Evolutionary conservation across 2,888 invertebrate species (phyloP).

Genomic region (Elmis aenea): DNA sequence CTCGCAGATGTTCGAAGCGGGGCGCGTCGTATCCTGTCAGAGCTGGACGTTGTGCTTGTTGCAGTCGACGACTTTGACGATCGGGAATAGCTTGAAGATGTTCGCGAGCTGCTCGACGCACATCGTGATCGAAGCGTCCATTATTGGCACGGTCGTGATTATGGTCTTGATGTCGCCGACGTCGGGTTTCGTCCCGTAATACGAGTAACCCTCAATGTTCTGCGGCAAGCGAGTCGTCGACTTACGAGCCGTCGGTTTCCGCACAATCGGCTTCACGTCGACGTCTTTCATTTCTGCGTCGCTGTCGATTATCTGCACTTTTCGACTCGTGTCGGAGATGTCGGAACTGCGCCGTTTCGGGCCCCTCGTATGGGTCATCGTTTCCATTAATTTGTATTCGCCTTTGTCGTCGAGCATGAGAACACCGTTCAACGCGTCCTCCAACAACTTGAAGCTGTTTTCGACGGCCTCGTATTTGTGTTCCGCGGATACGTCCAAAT

Average conservation of each 20-base stretch:
- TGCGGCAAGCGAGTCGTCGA: constrained; percentile 42
- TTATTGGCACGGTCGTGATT: constrained; percentile 52
- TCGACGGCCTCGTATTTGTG: constrained; percentile 28
- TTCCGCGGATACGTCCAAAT: constrained; percentile 35
- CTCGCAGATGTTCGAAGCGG: too few species aligned
- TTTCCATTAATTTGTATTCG: constrained; percentile 3
- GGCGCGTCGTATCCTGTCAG: too few species aligned
- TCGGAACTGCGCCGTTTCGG: not conserved
- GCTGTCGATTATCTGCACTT: constrained; percentile 3
- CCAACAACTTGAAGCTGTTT: constrained; percentile 7
- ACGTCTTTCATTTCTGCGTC: not conserved
- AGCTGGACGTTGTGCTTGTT: constrained; percentile 9
- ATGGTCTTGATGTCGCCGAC: constrained; percentile 43
- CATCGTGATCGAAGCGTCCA: constrained; percentile 49
- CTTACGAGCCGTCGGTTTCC: constrained; percentile 35
- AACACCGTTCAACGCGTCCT: constrained; percentile 11
- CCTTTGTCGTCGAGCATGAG: constrained; percentile 9
- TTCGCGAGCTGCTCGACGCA: constrained; percentile 51
- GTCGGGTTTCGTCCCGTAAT: constrained; percentile 48
- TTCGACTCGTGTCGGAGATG: not conserved
- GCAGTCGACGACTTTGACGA: constrained; percentile 47
- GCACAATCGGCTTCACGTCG: constrained; percentile 8
- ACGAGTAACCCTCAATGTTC: constrained; percentile 44
- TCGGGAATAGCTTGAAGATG: constrained; percentile 51
- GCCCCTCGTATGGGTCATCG: not conserved